Base-by-base conservation (phyloP, 2,113 vertebrate genomes). In the Corynorhinus townsendii region DNA sequence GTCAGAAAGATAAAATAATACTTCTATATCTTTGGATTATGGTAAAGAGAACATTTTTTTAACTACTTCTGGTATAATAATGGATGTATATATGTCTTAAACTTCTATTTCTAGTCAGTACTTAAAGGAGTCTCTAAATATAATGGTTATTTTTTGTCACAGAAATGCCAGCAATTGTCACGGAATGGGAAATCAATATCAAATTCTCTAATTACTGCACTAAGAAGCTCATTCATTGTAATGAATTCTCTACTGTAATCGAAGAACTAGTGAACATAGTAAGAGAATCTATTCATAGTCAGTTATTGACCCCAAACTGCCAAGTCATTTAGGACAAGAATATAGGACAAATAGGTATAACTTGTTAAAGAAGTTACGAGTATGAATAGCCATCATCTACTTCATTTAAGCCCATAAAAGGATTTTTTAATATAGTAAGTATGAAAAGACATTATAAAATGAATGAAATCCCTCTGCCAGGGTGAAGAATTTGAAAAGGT, bases 91-190 rank as follows among this genome's bases (percentile, higher is more conserved):
- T 94, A 2, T 85, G 43, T 15, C 11, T 93, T 66, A 79, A 79
- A 72, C 62, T 94, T 86, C 24, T 86, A 82, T 85, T 93, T 87
- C 52, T 79, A 77, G 77, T 90, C n/a, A 68, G n/a, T 86, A 52
- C 86, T 92, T 66, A 84, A 86, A 91, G 52, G 47, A 52, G 79
- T 87, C 49, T 91, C 86, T 87, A 97, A 91, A 92, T 93, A 82
- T 77, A 93, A 90, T 90, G 86, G 95, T 86, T 95, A 94, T 89
- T 96, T 97, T 97, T 96, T 90, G 30, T 96, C 54, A 95, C 54
- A 89, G 86, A 95, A 96, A 95, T 97, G 73, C 69, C 94, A 91
- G 73, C 28, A 86, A 92, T 93, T 97, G 92, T 97, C 77, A 90
- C 38, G 94, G 72, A 33, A 86, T 66, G 91, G 88, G 40, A 93